These are phyloP conservation scores for Hymenopus coronatus DNA, from an alignment of 2,888 invertebrate genomes.

Conservation along the genomic window DNA sequence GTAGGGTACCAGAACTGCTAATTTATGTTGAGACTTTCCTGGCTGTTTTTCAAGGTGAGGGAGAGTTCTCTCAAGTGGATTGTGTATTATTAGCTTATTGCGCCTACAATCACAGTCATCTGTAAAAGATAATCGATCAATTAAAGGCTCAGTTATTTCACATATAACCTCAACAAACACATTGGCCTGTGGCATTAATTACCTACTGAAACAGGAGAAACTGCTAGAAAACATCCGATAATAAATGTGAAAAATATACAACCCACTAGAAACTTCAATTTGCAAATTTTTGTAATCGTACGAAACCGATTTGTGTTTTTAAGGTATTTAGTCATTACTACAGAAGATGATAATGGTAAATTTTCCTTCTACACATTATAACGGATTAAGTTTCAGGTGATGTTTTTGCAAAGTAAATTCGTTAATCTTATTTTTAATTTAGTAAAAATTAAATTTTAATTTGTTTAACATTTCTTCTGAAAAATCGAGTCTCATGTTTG, in stretches of 20 bases:
- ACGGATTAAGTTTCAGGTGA: not conserved
- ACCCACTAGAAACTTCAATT: slow-evolving; percentile 41
- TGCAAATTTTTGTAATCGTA: slow-evolving; percentile 6
- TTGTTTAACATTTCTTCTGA: not conserved
- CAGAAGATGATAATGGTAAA: not conserved
- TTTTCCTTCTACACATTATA: not conserved
- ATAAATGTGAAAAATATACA: slow-evolving; percentile 49
- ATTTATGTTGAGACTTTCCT: slow-evolving; percentile 48
- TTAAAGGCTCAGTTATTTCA: not conserved
- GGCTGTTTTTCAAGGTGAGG: not conserved
- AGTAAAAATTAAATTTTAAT: not conserved
- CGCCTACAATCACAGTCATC: not conserved
- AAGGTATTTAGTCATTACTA: slow-evolving; percentile 8
- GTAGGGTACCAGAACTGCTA: slow-evolving; percentile 93
- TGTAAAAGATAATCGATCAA: not conserved
- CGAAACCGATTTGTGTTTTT: not conserved
- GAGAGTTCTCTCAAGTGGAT: not conserved
- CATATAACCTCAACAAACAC: not conserved
- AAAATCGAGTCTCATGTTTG: not conserved
- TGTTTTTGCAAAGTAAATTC: no score
- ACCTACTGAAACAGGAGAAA: slow-evolving; percentile 48
- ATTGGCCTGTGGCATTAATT: slow-evolving; percentile 33
- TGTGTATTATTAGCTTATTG: not conserved
- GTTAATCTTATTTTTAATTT: not conserved
- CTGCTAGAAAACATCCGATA: slow-evolving; percentile 46